phyloP scores from a whole-genome alignment of 2,888 invertebrate genomes.

The Ophion obscuratus region DNA sequence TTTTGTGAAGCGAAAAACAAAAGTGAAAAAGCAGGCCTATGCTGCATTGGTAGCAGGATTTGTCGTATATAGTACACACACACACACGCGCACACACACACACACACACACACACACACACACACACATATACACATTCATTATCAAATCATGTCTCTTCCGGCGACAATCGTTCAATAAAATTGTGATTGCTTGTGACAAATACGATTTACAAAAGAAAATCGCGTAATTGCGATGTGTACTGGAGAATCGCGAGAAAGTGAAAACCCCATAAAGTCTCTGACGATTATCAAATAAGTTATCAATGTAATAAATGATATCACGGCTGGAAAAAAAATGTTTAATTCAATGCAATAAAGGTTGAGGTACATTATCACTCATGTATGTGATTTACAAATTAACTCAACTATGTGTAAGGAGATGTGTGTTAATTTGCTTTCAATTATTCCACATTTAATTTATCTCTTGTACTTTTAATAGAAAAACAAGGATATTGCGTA shows the following conservation, averaged over 20 bases:
- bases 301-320: constrained; percentile 53
- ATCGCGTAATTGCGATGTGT: background rate
- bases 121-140: constrained; percentile 37
- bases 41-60: constrained; percentile 72
- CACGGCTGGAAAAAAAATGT: constrained; percentile 9
- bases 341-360: constrained; percentile 59
- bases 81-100: constrained; percentile 26
- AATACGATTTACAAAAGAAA: constrained; percentile 7
- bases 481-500: background rate
- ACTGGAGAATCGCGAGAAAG: constrained; percentile 24
- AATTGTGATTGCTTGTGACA: constrained; percentile 51
- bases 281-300: constrained; percentile 41
- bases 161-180: constrained; percentile 44
- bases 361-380: constrained; percentile 53
- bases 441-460: background rate
- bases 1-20: constrained; percentile 24
- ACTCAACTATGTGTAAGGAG: background rate
- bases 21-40: constrained; percentile 72
- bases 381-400: constrained; percentile 1
- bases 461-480: background rate
- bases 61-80: constrained; percentile 31
- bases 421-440: background rate
- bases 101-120: background rate
- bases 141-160: constrained; percentile 51
- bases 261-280: constrained; percentile 42